These are phyloP conservation scores for Porphyrio hochstetteri DNA, from an alignment of 2,113 vertebrate species.

Conservation along the genomic window DNA sequence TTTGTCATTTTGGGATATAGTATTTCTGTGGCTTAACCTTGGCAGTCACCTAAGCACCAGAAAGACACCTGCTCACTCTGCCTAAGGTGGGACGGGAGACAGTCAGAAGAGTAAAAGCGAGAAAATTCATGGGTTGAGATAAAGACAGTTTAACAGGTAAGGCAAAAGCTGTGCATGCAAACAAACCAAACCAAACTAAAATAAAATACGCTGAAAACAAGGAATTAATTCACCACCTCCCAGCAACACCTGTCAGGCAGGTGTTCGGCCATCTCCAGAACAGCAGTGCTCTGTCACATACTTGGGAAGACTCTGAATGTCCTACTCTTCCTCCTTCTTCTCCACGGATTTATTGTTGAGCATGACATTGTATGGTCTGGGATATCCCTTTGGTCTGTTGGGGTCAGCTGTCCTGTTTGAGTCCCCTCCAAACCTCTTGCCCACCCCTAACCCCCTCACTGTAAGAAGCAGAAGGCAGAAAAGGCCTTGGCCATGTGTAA, in stretches of 20 bases:
- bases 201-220: too few species aligned
- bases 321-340: not conserved
- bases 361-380: not conserved
- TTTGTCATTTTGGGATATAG: not conserved
- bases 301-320: fast-evolving
- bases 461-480: not conserved
- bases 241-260: too few species aligned
- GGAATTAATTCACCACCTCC: not conserved
- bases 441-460: fast-evolving
- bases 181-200: not conserved
- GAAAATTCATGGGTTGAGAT: fast-evolving
- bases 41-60: not conserved
- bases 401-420: not conserved
- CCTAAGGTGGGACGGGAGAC: fast-evolving
- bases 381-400: not conserved
- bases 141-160: not conserved
- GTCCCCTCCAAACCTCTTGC: fast-evolving
- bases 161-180: not conserved
- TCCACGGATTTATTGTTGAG: not conserved
- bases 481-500: not conserved
- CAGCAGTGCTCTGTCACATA: fast-evolving
- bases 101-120: not conserved
- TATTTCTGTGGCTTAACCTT: not conserved
- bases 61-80: fast-evolving
- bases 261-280: not conserved